A percentile compares a stretch with the other conserved stretches of the same genome.
Conservation (phyloP, 2,888 invertebrate genomes). For the Agrochola litura region DNA sequence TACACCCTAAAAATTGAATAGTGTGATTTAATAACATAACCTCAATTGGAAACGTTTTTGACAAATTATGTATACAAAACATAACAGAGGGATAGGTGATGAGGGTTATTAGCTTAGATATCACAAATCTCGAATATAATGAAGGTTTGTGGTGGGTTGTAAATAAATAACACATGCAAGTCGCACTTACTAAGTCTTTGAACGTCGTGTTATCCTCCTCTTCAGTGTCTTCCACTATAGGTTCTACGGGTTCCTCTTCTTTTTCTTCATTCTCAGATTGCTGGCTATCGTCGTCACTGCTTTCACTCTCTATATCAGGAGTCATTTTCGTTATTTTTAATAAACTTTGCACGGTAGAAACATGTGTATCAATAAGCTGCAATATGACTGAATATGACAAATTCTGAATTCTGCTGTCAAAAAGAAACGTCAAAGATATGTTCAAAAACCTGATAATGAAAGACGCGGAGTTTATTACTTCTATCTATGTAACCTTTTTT, state of each 20-base stretch:
- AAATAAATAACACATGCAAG: slow-evolving; percentile 39
- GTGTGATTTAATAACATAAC: slow-evolving; percentile 63
- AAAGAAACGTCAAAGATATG: background rate
- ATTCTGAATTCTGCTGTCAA: background rate
- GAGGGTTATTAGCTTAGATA: background rate
- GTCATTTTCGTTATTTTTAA: slow-evolving; percentile 76
- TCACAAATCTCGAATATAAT: background rate
- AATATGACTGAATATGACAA: too few relatives aligned
- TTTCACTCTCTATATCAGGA: slow-evolving; percentile 75
- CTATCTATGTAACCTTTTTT: background rate
- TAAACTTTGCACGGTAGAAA: slow-evolving; percentile 16
- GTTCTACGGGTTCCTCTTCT: slow-evolving; percentile 59
- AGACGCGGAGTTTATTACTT: fast-evolving
- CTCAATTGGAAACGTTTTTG: slow-evolving; percentile 53
- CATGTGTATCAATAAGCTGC: slow-evolving; percentile 53
- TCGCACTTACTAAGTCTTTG: slow-evolving; percentile 83
- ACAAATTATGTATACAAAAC: background rate
- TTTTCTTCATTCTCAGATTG: slow-evolving; percentile 71
- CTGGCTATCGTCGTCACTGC: slow-evolving; percentile 74
- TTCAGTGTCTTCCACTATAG: slow-evolving; percentile 68
- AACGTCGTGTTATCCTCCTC: slow-evolving; percentile 85
- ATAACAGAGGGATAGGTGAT: background rate
- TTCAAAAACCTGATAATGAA: background rate
- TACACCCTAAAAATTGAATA: slow-evolving; percentile 92
- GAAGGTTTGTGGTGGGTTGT: background rate